Evolutionary conservation across 2,113 vertebrate species (phyloP), one percentile per base, ranked within the genome.

Genomic region (Sminthopsis crassicaudata): DNA sequence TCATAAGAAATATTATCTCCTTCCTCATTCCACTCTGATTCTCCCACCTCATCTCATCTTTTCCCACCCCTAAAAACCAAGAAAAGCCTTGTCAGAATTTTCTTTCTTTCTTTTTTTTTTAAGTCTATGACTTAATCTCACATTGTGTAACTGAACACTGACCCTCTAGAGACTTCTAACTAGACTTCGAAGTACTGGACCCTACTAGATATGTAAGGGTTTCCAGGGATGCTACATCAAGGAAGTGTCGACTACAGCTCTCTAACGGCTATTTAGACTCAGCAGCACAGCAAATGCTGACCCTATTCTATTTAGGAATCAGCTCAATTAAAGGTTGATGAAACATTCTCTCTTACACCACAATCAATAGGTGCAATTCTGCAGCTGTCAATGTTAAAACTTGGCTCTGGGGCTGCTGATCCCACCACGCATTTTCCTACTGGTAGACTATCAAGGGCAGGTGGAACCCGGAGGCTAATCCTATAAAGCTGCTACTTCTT

Each of bases 281-380:
- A 92, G 95, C 57, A 94, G 91, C 96, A 95, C 92, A 93, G 96
- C 55, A 90, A 25, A 51, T 51, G 95, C 88, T 97, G 94, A 98
- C 97, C 95, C 89, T 84, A 46, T 96, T 97, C 91, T 97, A 8
- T 89, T 98, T 97, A 97, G 95, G 84, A 97, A 97, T 92, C 26
- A 0, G 76, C 90, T 95, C 97, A 97, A 95, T 97, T 97, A 98
- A 97, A 98, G 89, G 96, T 95, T 98, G 97, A 97, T 96, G 92
- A 98, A 98, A 98, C 91, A 25, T 76, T 91, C 48, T 89, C 94
- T 97, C 95, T 96, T 95, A 92, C 67, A 91, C 90, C 57, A 19
- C 46, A 48, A 97, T 97, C 97, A 96, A 98, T 96, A 96, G 96
- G 50, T 95, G 91, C 90, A 95, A 93, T 94, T 95, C 95, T 95